These are phyloP conservation scores for Panthera leo DNA, from an alignment of 2,113 vertebrate species.

Conservation along the genomic window DNA sequence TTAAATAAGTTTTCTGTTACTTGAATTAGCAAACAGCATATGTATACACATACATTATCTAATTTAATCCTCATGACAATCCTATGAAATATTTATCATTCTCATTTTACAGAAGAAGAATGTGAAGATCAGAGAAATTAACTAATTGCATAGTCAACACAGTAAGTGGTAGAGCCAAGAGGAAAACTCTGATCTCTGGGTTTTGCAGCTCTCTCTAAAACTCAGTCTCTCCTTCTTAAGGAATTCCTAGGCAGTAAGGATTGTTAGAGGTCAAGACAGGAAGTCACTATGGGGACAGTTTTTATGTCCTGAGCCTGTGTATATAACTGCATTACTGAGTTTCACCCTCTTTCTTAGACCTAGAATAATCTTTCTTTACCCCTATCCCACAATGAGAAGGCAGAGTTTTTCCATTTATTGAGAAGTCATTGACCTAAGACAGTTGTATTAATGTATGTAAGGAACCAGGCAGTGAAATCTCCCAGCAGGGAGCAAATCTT, in stretches of 20 bases:
- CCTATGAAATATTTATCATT: background rate
- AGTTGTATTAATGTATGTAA: background rate
- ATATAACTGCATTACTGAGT: background rate
- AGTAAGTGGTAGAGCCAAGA: background rate
- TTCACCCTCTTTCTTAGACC: background rate
- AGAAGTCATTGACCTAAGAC: background rate
- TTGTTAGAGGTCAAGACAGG: background rate
- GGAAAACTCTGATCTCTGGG: background rate
- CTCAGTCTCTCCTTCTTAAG: background rate
- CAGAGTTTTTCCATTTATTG: background rate
- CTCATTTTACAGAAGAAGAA: background rate
- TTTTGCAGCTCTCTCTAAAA: background rate
- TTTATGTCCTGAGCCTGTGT: background rate
- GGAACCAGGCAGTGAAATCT: background rate
- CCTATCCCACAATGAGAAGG: background rate
- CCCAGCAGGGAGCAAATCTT: background rate
- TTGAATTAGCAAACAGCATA: background rate
- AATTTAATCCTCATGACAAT: background rate
- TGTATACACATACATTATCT: background rate
- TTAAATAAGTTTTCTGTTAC: background rate
- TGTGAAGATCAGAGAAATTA: background rate
- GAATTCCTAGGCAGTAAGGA: background rate
- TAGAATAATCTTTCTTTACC: background rate
- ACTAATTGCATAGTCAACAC: background rate
- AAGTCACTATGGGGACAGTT: background rate